A percentile compares a stretch with the other conserved stretches of the same genome.
phyloP scores from a whole-genome alignment of 2,113 vertebrate genomes.

The Crotalus tigris region DNA sequence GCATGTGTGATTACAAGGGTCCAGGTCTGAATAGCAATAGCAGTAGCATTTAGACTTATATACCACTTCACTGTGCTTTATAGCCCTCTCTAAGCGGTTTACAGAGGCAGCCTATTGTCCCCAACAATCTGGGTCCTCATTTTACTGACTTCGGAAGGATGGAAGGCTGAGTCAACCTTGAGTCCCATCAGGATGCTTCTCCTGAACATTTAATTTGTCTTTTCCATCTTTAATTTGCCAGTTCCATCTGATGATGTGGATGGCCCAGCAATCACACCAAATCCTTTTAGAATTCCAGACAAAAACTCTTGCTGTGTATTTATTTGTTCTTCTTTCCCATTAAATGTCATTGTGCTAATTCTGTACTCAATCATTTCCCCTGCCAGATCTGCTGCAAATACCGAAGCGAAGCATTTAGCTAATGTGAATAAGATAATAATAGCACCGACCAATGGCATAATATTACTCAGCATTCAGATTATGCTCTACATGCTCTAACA shows the following conservation, averaged over 20 bases:
- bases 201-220: neutral
- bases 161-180: neutral
- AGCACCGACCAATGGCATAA: neutral
- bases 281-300: neutral
- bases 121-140: neutral
- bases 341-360: neutral
- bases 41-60: no score
- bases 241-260: neutral
- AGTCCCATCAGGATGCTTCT: neutral
- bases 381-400: neutral
- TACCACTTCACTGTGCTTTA: neutral
- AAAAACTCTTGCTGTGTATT: neutral
- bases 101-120: neutral
- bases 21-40: neutral
- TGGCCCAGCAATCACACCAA: neutral
- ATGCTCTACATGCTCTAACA: neutral
- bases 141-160: neutral
- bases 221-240: neutral
- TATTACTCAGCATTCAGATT: conserved; percentile 3
- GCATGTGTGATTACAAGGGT: neutral
- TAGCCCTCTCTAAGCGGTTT: neutral
- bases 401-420: neutral
- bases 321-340: neutral
- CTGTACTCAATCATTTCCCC: neutral
- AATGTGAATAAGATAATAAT: neutral